Percentiles rank a stretch among this genome's conserved stretches.
phyloP scores from a whole-genome alignment of 2,113 vertebrate genomes.

The Chrysochloris asiatica region DNA sequence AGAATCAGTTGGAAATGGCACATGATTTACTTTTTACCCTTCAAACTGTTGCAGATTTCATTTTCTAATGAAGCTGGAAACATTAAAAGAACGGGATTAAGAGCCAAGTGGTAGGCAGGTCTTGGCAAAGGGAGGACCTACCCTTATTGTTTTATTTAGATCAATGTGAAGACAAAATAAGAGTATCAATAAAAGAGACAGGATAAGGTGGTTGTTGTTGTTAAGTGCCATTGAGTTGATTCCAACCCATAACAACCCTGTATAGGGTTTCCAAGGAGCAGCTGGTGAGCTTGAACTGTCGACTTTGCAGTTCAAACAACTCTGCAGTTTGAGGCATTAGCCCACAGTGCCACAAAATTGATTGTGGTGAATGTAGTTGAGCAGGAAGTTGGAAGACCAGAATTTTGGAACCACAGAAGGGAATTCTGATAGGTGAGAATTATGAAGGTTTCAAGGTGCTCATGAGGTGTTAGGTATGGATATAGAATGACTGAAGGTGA shows the following conservation, averaged over 20 bases:
- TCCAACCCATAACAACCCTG: too few relatives aligned
- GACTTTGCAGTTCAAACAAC: too few relatives aligned
- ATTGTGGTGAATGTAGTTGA: neutral
- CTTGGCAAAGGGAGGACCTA: neutral
- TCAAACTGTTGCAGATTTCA: conserved; percentile 2
- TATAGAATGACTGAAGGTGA: neutral
- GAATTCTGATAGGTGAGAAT: neutral
- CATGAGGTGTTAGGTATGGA: neutral
- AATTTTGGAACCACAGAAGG: neutral
- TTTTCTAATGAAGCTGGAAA: neutral
- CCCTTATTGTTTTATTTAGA: neutral
- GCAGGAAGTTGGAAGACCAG: neutral
- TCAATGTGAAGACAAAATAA: neutral
- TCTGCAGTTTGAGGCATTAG: too few relatives aligned
- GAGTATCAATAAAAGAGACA: neutral
- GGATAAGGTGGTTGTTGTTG: too few relatives aligned
- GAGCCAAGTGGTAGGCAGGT: neutral
- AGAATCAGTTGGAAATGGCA: neutral
- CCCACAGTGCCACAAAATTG: too few relatives aligned
- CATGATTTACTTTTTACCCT: neutral
- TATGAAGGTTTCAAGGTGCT: neutral
- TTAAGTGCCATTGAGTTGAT: too few relatives aligned
- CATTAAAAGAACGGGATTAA: neutral
- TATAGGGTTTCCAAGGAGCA: too few relatives aligned
- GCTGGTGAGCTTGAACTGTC: too few relatives aligned